A percentile compares a stretch with the other conserved stretches of the same genome.
These are phyloP conservation scores for Numenius phaeopus DNA, from an alignment of 2,797 vertebrate species.

Conservation along the genomic window DNA sequence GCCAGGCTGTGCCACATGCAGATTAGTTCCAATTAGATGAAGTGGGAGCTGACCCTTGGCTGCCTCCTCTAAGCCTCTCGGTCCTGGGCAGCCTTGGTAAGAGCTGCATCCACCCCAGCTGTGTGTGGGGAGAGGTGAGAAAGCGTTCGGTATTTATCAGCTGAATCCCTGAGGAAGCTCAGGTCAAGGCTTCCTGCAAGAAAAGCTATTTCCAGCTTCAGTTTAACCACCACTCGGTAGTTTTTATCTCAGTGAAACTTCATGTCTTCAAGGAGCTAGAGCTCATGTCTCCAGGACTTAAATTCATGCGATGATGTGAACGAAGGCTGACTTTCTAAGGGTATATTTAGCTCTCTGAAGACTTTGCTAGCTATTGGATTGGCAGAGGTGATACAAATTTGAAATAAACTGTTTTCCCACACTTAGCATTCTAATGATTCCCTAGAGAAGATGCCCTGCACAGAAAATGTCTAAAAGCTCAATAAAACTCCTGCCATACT, in stretches of 20 bases:
- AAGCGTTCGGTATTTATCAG: neutral
- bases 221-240: neutral
- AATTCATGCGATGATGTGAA: neutral
- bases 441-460: neutral
- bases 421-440: neutral
- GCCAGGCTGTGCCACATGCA: neutral
- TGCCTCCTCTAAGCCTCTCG: conserved; percentile 25
- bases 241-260: neutral
- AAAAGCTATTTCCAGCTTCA: neutral
- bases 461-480: neutral
- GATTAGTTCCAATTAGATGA: conserved; percentile 48
- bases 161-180: neutral
- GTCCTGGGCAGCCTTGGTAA: neutral
- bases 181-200: neutral
- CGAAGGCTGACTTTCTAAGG: neutral
- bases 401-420: neutral
- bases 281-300: neutral
- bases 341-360: neutral
- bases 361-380: neutral
- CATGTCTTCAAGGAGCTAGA: neutral
- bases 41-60: conserved; percentile 52
- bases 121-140: neutral
- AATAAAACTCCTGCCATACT: neutral
- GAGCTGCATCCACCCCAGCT: neutral
- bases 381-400: neutral